A percentile compares a stretch with the other conserved stretches of the same genome.
These are phyloP conservation scores for Apodemus agrarius DNA, from an alignment of 2,797 vertebrate genomes.

Conservation along the genomic window DNA sequence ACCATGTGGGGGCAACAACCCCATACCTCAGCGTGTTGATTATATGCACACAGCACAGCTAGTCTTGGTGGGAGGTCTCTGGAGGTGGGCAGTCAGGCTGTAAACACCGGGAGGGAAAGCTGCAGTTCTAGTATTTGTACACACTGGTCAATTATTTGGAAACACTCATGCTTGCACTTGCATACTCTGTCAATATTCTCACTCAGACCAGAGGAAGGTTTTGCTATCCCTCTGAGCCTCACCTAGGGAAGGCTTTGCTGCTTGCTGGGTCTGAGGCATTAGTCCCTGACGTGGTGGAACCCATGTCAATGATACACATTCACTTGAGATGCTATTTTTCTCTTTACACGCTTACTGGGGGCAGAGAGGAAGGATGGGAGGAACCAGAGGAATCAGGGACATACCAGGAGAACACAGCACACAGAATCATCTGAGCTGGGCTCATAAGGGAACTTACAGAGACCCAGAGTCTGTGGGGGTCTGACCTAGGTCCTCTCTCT, in stretches of 20 bases:
- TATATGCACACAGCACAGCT: not conserved
- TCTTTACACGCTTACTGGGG: not conserved
- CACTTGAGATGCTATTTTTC: not conserved
- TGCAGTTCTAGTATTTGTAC: not conserved
- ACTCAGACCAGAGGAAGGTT: not conserved
- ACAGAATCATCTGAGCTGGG: not conserved
- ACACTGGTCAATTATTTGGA: not conserved
- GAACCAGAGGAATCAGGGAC: not conserved
- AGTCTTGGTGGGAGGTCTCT: not conserved
- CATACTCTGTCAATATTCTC: not conserved
- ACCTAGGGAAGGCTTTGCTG: not conserved
- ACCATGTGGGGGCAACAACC: not conserved
- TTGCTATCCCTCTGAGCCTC: not conserved
- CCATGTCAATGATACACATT: not conserved
- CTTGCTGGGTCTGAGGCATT: not conserved
- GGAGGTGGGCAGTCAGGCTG: not conserved
- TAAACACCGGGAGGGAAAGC: not conserved
- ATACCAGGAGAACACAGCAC: not conserved
- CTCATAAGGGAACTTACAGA: not conserved
- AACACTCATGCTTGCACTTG: not conserved
- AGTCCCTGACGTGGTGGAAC: not conserved
- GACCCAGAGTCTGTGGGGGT: not conserved
- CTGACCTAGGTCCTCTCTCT: not conserved
- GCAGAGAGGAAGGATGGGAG: not conserved
- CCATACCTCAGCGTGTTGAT: too few relatives aligned